Percentiles rank a stretch among this genome's conserved stretches.
phyloP scores from a whole-genome alignment of 2,797 vertebrate species.

The Sebastes hubbsi region DNA sequence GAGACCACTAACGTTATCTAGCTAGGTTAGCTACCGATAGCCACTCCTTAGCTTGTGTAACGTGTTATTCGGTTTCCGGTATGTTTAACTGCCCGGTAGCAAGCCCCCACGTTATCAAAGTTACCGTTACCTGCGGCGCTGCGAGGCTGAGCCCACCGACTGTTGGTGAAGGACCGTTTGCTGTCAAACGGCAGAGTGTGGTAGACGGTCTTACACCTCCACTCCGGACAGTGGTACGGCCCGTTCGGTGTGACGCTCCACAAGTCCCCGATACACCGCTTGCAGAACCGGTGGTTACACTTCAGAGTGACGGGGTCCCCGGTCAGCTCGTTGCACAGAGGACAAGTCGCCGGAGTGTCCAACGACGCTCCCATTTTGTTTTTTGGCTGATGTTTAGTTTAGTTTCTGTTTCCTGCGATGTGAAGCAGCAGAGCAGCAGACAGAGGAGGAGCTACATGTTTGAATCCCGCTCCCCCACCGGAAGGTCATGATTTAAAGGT shows the following conservation, averaged over 20 bases:
- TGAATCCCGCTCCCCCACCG: constrained; percentile 52
- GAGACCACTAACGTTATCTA: neutral
- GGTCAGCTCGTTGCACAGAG: constrained; percentile 66
- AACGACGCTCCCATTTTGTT: constrained; percentile 72
- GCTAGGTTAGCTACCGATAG: neutral
- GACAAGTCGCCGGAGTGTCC: constrained; percentile 59
- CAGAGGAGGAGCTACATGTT: constrained; percentile 52
- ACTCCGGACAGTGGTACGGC: constrained; percentile 81
- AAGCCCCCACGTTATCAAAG: no score
- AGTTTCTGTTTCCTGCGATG: constrained; percentile 34
- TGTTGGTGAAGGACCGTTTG: neutral
- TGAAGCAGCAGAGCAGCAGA: neutral
- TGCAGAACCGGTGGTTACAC: constrained; percentile 81
- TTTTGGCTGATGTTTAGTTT: neutral
- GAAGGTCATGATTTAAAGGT: constrained; percentile 47
- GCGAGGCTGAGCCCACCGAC: neutral
- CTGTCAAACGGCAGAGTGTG: constrained; percentile 68
- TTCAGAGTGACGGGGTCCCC: constrained; percentile 63
- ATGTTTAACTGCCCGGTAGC: neutral
- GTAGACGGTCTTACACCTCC: constrained; percentile 73
- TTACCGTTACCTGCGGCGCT: constrained; percentile 44
- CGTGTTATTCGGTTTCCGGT: neutral
- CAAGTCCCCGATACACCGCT: constrained; percentile 78
- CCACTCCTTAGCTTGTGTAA: neutral
- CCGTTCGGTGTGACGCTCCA: constrained; percentile 74